phyloP scores from a whole-genome alignment of 2,113 vertebrate species.

The Prietella phreatophila region DNA sequence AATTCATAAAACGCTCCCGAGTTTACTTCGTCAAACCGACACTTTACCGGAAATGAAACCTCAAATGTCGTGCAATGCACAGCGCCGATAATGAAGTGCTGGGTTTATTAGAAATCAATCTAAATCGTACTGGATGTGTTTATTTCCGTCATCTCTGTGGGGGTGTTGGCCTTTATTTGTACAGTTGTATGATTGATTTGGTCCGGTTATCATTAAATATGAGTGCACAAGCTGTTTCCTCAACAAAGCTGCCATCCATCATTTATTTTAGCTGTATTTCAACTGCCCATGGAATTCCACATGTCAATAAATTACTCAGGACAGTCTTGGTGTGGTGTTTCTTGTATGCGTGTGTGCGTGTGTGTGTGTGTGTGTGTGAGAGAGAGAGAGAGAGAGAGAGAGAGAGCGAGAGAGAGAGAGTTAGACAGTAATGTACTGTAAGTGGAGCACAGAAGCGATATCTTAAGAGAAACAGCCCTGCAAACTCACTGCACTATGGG shows the following conservation, averaged over 20 bases:
- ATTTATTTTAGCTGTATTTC: conserved; percentile 38
- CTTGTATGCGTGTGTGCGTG: conserved; percentile 6
- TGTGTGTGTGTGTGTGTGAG: conserved; percentile 9
- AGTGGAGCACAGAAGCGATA: conserved; percentile 35
- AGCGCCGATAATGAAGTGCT: conserved; percentile 35
- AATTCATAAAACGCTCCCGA: conserved; percentile 41
- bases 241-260: conserved; percentile 37
- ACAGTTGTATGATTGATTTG: conserved; percentile 31
- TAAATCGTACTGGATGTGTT: conserved; percentile 46
- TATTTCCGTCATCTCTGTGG: conserved; percentile 12
- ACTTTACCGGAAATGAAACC: conserved; percentile 54
- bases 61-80: conserved; percentile 18
- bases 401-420: neutral
- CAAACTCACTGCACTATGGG: conserved; percentile 25
- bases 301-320: conserved; percentile 33
- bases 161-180: conserved; percentile 17
- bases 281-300: conserved; percentile 25
- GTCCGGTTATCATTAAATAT: conserved; percentile 39
- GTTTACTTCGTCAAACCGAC: conserved; percentile 32
- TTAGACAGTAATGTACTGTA: neutral
- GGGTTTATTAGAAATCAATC: conserved; percentile 58
- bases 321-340: conserved; percentile 1
- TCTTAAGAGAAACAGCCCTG: conserved; percentile 50
- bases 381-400: neutral
- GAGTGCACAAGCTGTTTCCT: conserved; percentile 41